Base-by-base conservation (phyloP, 2,888 invertebrate genomes). In the Quadroppia sp. region DNA sequence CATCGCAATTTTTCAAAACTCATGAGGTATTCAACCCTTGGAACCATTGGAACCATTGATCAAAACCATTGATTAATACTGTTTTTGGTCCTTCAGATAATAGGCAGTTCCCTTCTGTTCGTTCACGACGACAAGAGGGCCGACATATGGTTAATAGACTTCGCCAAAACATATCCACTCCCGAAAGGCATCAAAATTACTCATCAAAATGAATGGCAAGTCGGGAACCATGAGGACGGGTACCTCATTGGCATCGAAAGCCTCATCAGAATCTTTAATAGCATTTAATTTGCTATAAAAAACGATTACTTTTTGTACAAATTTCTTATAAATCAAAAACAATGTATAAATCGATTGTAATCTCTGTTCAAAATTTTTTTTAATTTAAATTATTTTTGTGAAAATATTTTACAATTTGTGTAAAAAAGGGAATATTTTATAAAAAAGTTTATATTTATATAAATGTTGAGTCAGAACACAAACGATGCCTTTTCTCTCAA, bases 141-240 rank as follows among this genome's bases (percentile, higher is more conserved):
- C 45, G 94, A 94, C 32, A 93, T 90, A 9, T 98, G 97, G 97
- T 86, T 98, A 78, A 98, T 98, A 76, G 98, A 98, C 82, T 98
- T 98, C 82, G 96, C 95, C 69, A 98, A 98, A 82, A 94, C 94
- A 0, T 87, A 89, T 73, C 86, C 86, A 72, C 84, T 95, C 67
- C 89, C 91, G 0, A 86, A 88, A 25, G 89, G 88, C 15, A 79
- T 86, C 25, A 84, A 83, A 70, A 86, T 97, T n/a, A 88, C 88
- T 78, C 98, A 98, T 82, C 86, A 93, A 74, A 85, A 85, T 11
- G 85, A 88, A 17, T 98, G 97, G 98, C 82, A 87, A 76, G 89
- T 92, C 78, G 97, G 96, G 17, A 98, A 97, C 82, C 91, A 92
- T 81, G 97, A 98, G 83, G 97, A 98, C 82, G 98, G 98, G 11